Conservation (phyloP, 1,140 invertebrate species). For the Phymorhynchus buccinoides region DNA sequence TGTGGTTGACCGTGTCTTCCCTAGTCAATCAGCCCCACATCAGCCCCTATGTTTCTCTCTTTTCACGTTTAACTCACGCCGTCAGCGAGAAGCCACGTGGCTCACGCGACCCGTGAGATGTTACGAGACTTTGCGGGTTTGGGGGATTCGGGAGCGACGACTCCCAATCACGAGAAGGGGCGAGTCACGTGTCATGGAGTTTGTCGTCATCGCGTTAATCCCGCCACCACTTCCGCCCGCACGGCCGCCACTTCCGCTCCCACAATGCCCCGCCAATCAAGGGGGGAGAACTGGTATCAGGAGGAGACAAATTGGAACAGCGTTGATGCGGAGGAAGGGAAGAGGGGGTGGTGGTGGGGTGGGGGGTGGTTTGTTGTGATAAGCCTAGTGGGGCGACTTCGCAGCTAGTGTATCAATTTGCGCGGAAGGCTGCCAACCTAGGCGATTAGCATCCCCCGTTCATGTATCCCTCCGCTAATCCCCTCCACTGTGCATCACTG, state of each 20-base stretch:
- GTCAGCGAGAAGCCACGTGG: constrained; percentile 32
- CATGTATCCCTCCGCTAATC: neutral
- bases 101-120: constrained; percentile 37
- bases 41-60: constrained; percentile 15
- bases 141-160: too few relatives aligned
- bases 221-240: constrained; percentile 19
- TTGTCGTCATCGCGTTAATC: constrained; percentile 18
- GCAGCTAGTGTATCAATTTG: neutral
- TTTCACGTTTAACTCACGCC: constrained; percentile 26
- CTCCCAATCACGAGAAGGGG: constrained; percentile 11
- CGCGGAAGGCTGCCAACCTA: neutral
- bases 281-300: constrained; percentile 21
- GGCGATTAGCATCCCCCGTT: neutral
- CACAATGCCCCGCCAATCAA: constrained; percentile 9
- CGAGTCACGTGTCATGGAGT: constrained; percentile 7
- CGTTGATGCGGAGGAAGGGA: neutral
- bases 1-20: constrained; percentile 32
- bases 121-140: constrained; percentile 36
- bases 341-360: neutral
- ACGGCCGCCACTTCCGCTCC: constrained; percentile 24
- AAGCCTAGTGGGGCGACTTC: neutral
- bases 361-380: neutral
- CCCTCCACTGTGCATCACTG: neutral
- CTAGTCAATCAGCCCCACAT: neutral
- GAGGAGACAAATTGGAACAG: constrained; percentile 32